Evolutionary conservation across 2,113 vertebrate species (phyloP), one percentile per base, ranked within the genome.

Genomic region (Clinocottus analis): DNA sequence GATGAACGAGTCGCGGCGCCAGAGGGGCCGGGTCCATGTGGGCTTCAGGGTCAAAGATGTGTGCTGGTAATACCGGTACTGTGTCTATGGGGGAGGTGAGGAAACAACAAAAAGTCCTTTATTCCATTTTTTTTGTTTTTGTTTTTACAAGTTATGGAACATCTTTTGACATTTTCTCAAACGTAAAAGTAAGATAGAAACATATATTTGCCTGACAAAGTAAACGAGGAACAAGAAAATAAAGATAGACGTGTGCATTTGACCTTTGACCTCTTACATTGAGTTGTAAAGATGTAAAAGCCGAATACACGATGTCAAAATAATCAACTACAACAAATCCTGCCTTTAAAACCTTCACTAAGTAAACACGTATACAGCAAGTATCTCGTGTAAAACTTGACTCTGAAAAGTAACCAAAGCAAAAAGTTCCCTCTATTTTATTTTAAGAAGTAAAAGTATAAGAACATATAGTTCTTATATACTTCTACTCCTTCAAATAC

Each of bases 1-100:
- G 74, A 31, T 75, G 61, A 84, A 10, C 1, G 68, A 58, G 25
- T n/a, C 16, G 11, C 1, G 71, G 75, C 29, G 66, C 66, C 17
- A 49, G 21, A 45, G 13, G 35, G 6, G 43, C 12, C 10, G 55
- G 19, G 6, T 35, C 41, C 41, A 39, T 37, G 55, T 41, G 49
- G 65, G 75, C 11, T 16, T 23, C 51, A 37, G 45, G 56, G 37
- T 35, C 68, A 27, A 5, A 9, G 5, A 51, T 0, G 21, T 53
- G 41, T 43, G 3, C 41, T 45, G 41, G 41, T 45, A 5, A 16
- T 45, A 17, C 41, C 5, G 41, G 41, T 45, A 6, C 41, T 1
- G 14, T 43, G 41, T 45, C 41, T 45, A 49, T 21, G 47, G 8
- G 21, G 17, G 47, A 49, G 47, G 47, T 21, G 47, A 49, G 17